Conservation (phyloP, 2,888 invertebrate genomes). For the Eilema griseolum region DNA sequence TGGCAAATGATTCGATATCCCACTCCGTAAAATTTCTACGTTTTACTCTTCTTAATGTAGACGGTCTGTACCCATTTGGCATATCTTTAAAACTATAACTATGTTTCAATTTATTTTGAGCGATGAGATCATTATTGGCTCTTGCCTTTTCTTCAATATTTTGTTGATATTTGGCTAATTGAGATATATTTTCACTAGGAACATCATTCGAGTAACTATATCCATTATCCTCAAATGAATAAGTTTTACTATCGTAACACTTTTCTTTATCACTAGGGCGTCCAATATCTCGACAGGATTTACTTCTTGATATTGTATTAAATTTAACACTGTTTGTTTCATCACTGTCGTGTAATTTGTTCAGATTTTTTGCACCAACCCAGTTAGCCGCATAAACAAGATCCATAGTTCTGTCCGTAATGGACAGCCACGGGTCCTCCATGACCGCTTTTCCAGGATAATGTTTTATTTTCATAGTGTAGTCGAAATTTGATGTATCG, state of each 20-base stretch:
- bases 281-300: constrained; percentile 82
- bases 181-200: constrained; percentile 81
- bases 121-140: constrained; percentile 84
- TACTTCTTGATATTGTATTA: constrained; percentile 83
- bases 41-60: constrained; percentile 86
- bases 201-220: constrained; percentile 69
- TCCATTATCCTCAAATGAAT: constrained; percentile 71
- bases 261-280: constrained; percentile 70
- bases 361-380: constrained; percentile 90
- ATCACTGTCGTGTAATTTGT: constrained; percentile 75
- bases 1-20: constrained; percentile 82
- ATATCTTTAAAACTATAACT: constrained; percentile 88
- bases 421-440: constrained; percentile 91
- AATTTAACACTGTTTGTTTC: constrained; percentile 71
- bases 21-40: constrained; percentile 87
- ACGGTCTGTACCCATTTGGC: constrained; percentile 88
- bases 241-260: constrained; percentile 68
- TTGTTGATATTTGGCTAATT: constrained; percentile 89
- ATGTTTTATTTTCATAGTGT: constrained; percentile 93
- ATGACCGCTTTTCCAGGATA: constrained; percentile 94
- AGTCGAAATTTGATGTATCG: constrained; percentile 35
- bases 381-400: constrained; percentile 94
- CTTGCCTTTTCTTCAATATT: constrained; percentile 85
- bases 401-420: constrained; percentile 90
- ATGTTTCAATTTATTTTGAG: constrained; percentile 83